These are phyloP conservation scores for Sinocyclocheilus maitianheensis DNA, from an alignment of 2,113 vertebrate genomes.

Conservation along the genomic window DNA sequence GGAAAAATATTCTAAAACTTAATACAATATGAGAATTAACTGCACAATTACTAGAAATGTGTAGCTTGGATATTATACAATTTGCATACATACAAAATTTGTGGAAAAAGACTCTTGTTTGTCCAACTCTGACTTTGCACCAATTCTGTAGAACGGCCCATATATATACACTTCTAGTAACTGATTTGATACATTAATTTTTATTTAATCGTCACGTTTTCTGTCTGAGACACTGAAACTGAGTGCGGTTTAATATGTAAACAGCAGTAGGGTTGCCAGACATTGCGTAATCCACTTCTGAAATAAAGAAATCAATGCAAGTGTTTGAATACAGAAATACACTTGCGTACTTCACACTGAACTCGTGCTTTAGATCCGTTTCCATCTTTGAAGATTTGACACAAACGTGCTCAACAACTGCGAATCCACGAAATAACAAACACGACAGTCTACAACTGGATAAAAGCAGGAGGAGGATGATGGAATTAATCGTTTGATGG, in stretches of 20 bases:
- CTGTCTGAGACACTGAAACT: not conserved
- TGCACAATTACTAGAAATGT: too few species aligned
- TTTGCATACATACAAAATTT: too few species aligned
- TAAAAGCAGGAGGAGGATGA: not conserved
- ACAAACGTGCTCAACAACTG: not conserved
- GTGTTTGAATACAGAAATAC: not conserved
- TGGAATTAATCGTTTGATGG: constrained; percentile 15
- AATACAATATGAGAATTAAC: too few species aligned
- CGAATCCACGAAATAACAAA: constrained; percentile 22
- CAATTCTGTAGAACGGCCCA: too few species aligned
- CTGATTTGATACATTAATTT: not conserved
- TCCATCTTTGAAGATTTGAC: not conserved
- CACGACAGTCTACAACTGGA: not conserved
- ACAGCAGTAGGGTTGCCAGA: not conserved
- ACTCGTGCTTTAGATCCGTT: not conserved
- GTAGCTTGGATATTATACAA: too few species aligned
- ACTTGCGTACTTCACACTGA: not conserved
- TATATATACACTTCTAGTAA: too few species aligned
- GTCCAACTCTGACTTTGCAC: too few species aligned
- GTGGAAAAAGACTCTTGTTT: too few species aligned
- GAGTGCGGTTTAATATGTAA: not conserved
- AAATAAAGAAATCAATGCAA: not conserved
- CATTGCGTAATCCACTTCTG: not conserved
- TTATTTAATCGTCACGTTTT: not conserved
- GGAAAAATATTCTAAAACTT: too few species aligned